Conservation (phyloP, 92 coral and sea anemone species). For the Isaurus tuberculatus region DNA sequence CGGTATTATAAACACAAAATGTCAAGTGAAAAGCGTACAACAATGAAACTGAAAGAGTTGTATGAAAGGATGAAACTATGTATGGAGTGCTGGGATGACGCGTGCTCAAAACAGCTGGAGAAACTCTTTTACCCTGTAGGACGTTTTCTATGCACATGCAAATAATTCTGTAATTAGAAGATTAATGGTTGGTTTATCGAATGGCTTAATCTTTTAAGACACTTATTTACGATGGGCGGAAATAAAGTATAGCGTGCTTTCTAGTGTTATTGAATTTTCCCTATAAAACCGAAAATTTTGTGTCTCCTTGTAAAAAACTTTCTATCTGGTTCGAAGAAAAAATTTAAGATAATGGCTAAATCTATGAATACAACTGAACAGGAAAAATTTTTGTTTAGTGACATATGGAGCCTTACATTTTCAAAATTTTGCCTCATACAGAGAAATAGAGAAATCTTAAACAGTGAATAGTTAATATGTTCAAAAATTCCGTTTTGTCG, state of each 20-base stretch:
- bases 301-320: background rate
- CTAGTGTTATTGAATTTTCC: constrained; percentile 7
- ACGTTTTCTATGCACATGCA: constrained; percentile 32
- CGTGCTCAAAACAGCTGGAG: constrained; percentile 38
- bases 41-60: constrained; percentile 21
- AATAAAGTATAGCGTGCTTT: constrained; percentile 22
- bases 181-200: constrained; percentile 45
- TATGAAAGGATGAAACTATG: constrained; percentile 21
- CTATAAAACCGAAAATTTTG: background rate
- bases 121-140: constrained; percentile 32
- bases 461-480: background rate
- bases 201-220: constrained; percentile 45
- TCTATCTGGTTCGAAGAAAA: background rate
- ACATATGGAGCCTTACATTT: constrained; percentile 24
- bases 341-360: background rate
- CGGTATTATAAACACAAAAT: background rate
- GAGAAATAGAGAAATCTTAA: constrained; percentile 16
- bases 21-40: background rate
- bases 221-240: constrained; percentile 30
- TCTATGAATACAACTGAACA: constrained; percentile 1
- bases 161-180: constrained; percentile 48
- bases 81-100: constrained; percentile 19
- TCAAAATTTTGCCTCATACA: constrained; percentile 29
- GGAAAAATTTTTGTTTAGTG: background rate
- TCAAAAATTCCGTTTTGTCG: background rate